Evolutionary conservation across 2,888 invertebrate species (phyloP).

Genomic region (Agrochola macilenta): DNA sequence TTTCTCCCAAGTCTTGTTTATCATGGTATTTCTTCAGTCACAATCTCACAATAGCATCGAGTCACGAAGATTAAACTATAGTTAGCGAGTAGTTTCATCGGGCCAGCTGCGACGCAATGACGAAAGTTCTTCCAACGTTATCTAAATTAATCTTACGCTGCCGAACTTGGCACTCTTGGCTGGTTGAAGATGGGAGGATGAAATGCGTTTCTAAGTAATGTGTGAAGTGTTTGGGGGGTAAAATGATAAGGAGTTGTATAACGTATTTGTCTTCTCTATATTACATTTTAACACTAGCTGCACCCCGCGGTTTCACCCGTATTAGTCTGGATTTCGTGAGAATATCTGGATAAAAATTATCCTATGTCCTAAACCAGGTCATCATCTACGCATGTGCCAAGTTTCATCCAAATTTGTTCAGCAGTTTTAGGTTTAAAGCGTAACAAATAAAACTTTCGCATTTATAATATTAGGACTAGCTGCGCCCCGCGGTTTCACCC

Average conservation of each 20-base stretch:
- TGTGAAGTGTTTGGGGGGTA: neutral
- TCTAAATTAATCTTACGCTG: slow-evolving; percentile 62
- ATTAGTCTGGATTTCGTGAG: no score
- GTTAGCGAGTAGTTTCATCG: slow-evolving; percentile 58
- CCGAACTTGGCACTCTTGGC: slow-evolving; percentile 42
- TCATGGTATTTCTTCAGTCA: slow-evolving; percentile 32
- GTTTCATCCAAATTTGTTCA: no score
- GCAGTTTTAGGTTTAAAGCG: no score
- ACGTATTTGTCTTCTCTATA: neutral
- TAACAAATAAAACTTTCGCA: no score
- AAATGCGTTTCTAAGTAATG: neutral
- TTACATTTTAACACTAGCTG: neutral
- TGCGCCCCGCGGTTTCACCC: no score
- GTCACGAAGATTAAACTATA: slow-evolving; percentile 59
- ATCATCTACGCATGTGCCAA: no score
- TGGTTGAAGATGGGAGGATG: slow-evolving; percentile 15
- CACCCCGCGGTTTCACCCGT: no score
- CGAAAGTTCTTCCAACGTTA: slow-evolving; percentile 51
- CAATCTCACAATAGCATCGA: slow-evolving; percentile 42
- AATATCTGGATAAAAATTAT: no score
- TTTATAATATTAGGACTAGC: no score
- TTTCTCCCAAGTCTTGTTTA: slow-evolving; percentile 19
- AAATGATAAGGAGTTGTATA: neutral
- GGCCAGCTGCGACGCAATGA: slow-evolving; percentile 58
- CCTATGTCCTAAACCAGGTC: no score